Evolutionary conservation across 2,797 vertebrate genomes (phyloP).

Genomic region (Chelon labrosus): DNA sequence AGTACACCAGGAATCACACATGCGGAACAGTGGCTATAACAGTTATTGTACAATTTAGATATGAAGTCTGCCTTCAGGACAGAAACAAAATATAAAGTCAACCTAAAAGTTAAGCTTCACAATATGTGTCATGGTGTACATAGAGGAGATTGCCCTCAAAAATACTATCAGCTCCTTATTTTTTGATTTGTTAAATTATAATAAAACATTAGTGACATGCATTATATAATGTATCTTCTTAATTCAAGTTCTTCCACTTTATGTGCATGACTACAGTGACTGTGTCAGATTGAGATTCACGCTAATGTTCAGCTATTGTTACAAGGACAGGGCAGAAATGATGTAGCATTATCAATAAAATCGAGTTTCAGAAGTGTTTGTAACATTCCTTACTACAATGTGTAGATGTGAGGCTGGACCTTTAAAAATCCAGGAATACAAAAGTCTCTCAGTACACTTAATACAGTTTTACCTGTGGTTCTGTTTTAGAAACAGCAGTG

Average conservation of each 20-base stretch:
- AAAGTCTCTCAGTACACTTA: background rate
- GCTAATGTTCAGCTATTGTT: too few species aligned
- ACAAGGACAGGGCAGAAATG: too few species aligned
- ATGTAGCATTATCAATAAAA: background rate
- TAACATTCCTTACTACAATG: too few species aligned
- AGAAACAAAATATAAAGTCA: background rate
- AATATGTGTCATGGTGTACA: background rate
- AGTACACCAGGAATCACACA: slow-evolving; percentile 9
- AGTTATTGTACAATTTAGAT: slow-evolving; percentile 1
- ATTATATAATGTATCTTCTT: too few species aligned
- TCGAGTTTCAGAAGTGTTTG: background rate
- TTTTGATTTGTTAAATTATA: too few species aligned
- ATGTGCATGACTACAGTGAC: too few species aligned
- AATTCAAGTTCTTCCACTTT: too few species aligned
- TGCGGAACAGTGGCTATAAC: background rate
- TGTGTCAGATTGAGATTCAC: too few species aligned
- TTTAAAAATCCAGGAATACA: background rate
- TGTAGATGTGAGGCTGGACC: too few species aligned
- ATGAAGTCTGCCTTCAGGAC: background rate
- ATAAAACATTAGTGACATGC: too few species aligned
- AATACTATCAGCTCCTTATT: too few species aligned
- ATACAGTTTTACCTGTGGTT: background rate
- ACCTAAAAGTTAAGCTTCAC: background rate
- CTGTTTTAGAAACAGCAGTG: background rate
- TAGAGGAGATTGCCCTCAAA: too few species aligned